Evolutionary conservation across 2,113 vertebrate species (phyloP).

Genomic region (Eulemur macaco): DNA sequence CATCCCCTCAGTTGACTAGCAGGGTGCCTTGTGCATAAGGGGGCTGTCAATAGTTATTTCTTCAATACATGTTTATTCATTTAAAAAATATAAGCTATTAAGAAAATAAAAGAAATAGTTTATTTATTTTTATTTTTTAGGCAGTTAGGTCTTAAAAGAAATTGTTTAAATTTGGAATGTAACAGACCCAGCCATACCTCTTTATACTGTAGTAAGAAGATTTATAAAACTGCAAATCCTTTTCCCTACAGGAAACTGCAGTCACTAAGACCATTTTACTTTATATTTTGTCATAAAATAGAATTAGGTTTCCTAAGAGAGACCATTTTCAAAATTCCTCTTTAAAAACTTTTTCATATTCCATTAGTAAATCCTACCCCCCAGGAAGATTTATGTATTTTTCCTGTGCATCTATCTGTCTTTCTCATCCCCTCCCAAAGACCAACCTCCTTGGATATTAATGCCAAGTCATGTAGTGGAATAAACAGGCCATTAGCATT

Average conservation of each 20-base stretch:
- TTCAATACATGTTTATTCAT: not conserved
- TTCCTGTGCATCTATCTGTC: not conserved
- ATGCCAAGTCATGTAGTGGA: slow-evolving; percentile 21
- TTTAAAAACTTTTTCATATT: not conserved
- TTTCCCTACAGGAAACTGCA: not conserved
- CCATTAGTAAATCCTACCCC: not conserved
- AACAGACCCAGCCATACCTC: not conserved
- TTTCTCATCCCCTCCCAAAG: slow-evolving; percentile 27
- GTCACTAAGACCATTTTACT: not conserved
- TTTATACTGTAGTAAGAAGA: not conserved
- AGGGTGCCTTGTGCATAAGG: not conserved
- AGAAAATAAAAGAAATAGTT: not conserved
- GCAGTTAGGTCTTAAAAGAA: not conserved
- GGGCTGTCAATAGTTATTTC: not conserved
- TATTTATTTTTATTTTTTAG: too few relatives aligned
- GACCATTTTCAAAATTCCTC: slow-evolving; percentile 26
- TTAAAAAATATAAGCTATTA: not conserved
- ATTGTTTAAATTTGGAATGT: not conserved
- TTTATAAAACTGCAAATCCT: not conserved
- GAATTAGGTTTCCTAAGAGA: not conserved
- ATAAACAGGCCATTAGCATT: slow-evolving; percentile 65
- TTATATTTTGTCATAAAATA: slow-evolving; percentile 51
- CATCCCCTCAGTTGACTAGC: not conserved
- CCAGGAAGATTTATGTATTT: not conserved
- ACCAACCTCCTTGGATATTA: slow-evolving; percentile 39